Base-by-base conservation (phyloP, 2,888 invertebrate genomes). In the Eubasilissa splendida region DNA sequence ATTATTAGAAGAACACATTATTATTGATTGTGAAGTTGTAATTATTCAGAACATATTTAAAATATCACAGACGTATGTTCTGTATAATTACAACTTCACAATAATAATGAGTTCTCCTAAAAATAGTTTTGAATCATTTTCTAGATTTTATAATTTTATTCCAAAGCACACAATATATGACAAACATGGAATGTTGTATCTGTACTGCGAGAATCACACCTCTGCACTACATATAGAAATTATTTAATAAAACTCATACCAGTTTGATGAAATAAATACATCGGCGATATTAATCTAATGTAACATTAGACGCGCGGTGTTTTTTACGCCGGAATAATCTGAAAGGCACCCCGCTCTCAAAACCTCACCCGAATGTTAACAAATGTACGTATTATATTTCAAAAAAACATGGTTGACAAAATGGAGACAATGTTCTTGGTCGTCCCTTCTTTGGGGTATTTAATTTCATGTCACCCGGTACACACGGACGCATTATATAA, bases 331-430 rank as follows among this genome's bases (percentile, higher is more conserved):
- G 31, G 31, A 70, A 22, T 14, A 14, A 52, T 54, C 54, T 54
- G 70, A 70, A 70, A 70, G 70, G 31, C n/a, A 54, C 54, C 22
- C 70, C 70, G 70, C 70, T 70, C 70, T 54, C 58, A n/a, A 70
- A 68, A 54, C 70, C 60, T 66, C 54, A 42, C 58, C 56, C 59
- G 42, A 71, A 70, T 80, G 80, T 80, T 80, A 80, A 80, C 80
- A 80, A 68, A 80, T 80, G 73, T 77, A 71, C 65, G 77, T 76
- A 80, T 80, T 73, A 66, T 77, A 77, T 80, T 80, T 80, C 80
- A 77, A 65, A 68, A 80, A 76, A 75, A 80, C 76, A 80, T 80
- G 77, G 77, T 73, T 80, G 76, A 80, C 80, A 80, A 80, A 80
- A 80, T 77, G 76, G 73, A 76, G 80, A 73, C 80, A 80, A 50